Evolutionary conservation across 1,140 invertebrate species (phyloP).

Genomic region (Sitodiplosis mosellana): DNA sequence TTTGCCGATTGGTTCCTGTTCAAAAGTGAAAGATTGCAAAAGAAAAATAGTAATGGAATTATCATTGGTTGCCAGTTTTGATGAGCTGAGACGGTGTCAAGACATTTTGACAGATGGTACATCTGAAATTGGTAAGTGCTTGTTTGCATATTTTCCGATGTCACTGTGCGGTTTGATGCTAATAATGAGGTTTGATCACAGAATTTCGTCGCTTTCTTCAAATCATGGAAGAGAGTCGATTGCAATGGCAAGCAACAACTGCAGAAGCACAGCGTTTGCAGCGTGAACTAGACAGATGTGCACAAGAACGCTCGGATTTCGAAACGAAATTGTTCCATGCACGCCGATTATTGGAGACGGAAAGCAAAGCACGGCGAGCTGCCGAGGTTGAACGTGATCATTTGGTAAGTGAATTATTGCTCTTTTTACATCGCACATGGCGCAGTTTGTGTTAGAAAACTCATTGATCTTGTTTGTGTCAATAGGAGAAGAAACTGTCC

Average conservation of each 20-base stretch:
- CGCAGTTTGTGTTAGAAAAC: not conserved
- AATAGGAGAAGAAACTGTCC: slow-evolving; percentile 50
- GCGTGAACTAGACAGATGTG: slow-evolving; percentile 39
- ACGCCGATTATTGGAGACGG: slow-evolving; percentile 54
- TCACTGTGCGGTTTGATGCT: not conserved
- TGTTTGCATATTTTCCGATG: slow-evolving; percentile 4
- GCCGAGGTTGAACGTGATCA: slow-evolving; percentile 42
- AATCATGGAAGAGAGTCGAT: slow-evolving; percentile 47
- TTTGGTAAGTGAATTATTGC: slow-evolving; percentile 26
- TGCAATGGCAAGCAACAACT: slow-evolving; percentile 45
- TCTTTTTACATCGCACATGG: not conserved
- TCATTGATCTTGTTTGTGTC: not conserved
- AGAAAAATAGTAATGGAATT: slow-evolving; percentile 6
- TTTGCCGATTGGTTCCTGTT: too few species aligned
- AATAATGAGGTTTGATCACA: slow-evolving; percentile 22
- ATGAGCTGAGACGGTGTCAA: slow-evolving; percentile 46
- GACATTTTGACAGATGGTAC: slow-evolving; percentile 40
- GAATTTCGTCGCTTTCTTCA: slow-evolving; percentile 51
- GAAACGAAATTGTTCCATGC: slow-evolving; percentile 61
- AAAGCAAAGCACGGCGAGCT: slow-evolving; percentile 42
- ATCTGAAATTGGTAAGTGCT: slow-evolving; percentile 42
- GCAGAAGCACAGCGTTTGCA: slow-evolving; percentile 46
- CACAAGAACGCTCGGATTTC: slow-evolving; percentile 42
- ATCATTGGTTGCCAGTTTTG: slow-evolving; percentile 35
- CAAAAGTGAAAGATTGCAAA: not conserved